These are phyloP conservation scores for Pluvianellus socialis DNA, from an alignment of 2,113 vertebrate genomes.

Conservation along the genomic window DNA sequence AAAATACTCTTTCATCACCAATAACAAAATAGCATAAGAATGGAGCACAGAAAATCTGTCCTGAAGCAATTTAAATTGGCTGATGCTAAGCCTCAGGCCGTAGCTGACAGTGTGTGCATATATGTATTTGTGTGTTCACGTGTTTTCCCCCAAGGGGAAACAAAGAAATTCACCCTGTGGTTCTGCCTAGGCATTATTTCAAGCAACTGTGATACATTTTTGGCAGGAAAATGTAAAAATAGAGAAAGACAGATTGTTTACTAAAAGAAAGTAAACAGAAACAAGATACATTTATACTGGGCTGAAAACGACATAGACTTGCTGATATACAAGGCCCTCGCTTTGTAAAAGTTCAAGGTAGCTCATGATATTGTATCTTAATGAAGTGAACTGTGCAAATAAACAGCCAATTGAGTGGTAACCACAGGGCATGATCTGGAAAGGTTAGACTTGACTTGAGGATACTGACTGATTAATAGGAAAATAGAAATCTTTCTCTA, in stretches of 20 bases:
- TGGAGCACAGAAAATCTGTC: slow-evolving; percentile 8
- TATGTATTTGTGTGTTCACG: slow-evolving; percentile 20
- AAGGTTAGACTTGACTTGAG: slow-evolving; percentile 46
- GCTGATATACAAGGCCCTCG: not conserved
- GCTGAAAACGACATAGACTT: not conserved
- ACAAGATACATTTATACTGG: not conserved
- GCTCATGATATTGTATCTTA: not conserved
- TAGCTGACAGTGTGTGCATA: not conserved
- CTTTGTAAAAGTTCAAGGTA: slow-evolving; percentile 16
- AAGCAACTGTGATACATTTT: not conserved
- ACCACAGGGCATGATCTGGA: slow-evolving; percentile 7
- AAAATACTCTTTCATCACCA: not conserved
- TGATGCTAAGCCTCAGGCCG: slow-evolving; percentile 19
- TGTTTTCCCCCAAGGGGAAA: not conserved
- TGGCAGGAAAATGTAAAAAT: slow-evolving; percentile 15
- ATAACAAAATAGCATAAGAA: not conserved
- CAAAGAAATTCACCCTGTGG: not conserved
- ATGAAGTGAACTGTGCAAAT: slow-evolving; percentile 21
- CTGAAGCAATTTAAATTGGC: slow-evolving; percentile 7
- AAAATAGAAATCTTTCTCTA: not conserved
- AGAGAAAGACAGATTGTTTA: slow-evolving; percentile 30
- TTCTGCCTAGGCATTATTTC: not conserved
- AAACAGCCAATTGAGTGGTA: slow-evolving; percentile 6
- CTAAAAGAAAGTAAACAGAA: slow-evolving; percentile 9
- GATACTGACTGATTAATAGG: slow-evolving; percentile 21